Evolutionary conservation across 1,140 invertebrate genomes (phyloP), one percentile per base, ranked within the genome.

Genomic region (Daktulosphaira vitifoliae): DNA sequence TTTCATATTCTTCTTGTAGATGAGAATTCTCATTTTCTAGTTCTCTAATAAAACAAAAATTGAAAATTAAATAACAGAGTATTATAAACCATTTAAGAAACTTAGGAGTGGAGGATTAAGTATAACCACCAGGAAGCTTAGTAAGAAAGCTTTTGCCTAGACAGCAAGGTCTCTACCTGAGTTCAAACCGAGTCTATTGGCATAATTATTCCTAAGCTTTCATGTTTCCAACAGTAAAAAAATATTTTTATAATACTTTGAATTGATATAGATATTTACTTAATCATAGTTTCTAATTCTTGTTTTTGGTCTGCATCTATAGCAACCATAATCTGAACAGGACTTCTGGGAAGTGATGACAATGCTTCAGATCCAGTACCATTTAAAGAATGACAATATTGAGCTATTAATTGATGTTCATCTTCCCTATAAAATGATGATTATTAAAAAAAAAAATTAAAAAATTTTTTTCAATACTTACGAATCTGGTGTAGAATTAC

Each of bases 11-110:
- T 13, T 88, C 89, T 73, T 96, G 90, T 22, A 97, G 78, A 18
- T 86, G 87, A 29, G 89, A 86, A 74, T 97, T 98, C 76, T 98
- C 94, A 73, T 93, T 90, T 73, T 98, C 93, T 13, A 98, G 78
- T 75, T 96, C 92, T 66, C 89, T 81, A 66, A 13, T 46, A 51
- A 5, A 56, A 42, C 48, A 3, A 0, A n/a, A 7, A 56, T 66
- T 18, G 18, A 7, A 64, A 26, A 39, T 37, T 39, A 38, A 18
- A 51, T 65, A 65, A n/a, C n/a, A 39, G n/a, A 39, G n/a, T 39
- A 9, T 9, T 9, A 9, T 39, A 8, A 39, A 8, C 8, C 38
- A 39, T 8, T 39, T 9, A 8, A n/a, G 8, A 39, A 39, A 39
- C 8, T 39, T 39, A n/a, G 8, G n/a, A 8, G n/a, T 8, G 8